These are phyloP conservation scores for Drosophila neotestacea DNA, from an alignment of 2,888 invertebrate species.

Conservation along the genomic window DNA sequence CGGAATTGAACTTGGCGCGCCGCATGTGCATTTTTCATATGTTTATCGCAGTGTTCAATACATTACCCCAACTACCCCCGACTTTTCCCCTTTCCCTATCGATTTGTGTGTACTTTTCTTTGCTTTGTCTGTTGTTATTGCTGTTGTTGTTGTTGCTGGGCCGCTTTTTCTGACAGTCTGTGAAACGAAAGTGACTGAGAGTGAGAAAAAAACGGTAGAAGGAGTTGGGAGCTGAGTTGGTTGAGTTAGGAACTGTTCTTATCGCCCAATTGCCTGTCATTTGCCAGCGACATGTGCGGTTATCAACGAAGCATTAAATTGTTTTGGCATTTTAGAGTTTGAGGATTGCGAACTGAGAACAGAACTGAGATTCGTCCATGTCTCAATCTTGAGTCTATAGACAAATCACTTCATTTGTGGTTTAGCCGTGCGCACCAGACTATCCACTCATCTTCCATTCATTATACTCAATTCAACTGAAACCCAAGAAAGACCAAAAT, in stretches of 20 bases:
- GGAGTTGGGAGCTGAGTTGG: constrained; percentile 7
- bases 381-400: constrained; percentile 21
- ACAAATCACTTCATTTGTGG: constrained; percentile 50
- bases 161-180: constrained; percentile 61
- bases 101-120: constrained; percentile 21
- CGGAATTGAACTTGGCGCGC: constrained; percentile 73
- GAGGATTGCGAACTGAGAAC: constrained; percentile 31
- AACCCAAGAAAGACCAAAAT: constrained; percentile 16
- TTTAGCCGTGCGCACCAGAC: constrained; percentile 54
- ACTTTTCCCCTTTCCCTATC: not conserved
- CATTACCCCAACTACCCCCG: constrained; percentile 17
- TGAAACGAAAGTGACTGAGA: constrained; percentile 59
- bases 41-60: constrained; percentile 77
- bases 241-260: constrained; percentile 54
- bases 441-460: constrained; percentile 43
- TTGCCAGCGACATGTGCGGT: constrained; percentile 75
- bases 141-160: constrained; percentile 24
- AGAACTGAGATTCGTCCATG: constrained; percentile 14
- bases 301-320: constrained; percentile 80
- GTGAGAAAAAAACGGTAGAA: not conserved
- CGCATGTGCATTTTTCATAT: constrained; percentile 80
- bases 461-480: constrained; percentile 30
- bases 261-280: constrained; percentile 70
- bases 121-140: constrained; percentile 36
- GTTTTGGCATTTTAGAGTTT: constrained; percentile 70